These are phyloP conservation scores for Sacculina carcini DNA, from an alignment of 2,888 invertebrate genomes.

Conservation along the genomic window DNA sequence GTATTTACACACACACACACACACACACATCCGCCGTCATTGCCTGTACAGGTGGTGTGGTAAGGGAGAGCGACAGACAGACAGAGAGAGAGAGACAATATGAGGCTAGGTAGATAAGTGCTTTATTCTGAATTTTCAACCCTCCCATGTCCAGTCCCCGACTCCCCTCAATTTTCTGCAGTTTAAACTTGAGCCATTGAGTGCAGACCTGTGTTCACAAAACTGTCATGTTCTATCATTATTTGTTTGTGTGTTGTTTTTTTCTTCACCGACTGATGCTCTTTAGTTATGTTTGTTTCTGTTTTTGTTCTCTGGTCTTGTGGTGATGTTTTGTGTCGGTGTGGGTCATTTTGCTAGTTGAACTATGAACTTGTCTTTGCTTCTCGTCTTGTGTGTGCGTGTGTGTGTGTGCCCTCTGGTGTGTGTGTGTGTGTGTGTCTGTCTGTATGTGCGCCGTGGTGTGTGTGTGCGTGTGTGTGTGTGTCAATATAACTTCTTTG, in stretches of 20 bases:
- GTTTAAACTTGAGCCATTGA: not conserved
- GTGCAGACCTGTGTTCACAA: not conserved
- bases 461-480: not conserved
- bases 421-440: not conserved
- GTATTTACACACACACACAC: too few species aligned
- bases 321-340: not conserved
- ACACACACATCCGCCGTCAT: too few species aligned
- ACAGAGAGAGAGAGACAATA: too few species aligned
- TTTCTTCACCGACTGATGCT: not conserved
- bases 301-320: not conserved
- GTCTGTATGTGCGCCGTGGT: not conserved
- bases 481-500: not conserved
- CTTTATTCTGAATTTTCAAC: too few species aligned
- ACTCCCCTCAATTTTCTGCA: too few species aligned
- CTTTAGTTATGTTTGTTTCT: not conserved
- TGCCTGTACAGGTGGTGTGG: too few species aligned
- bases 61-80: too few species aligned
- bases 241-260: constrained; percentile 1
- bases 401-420: not conserved
- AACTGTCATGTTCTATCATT: not conserved
- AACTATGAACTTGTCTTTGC: not conserved
- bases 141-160: too few species aligned
- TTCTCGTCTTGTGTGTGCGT: not conserved
- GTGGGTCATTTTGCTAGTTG: not conserved
- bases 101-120: too few species aligned